Conservation (phyloP, 2,797 vertebrate genomes). For the Pygocentrus nattereri region DNA sequence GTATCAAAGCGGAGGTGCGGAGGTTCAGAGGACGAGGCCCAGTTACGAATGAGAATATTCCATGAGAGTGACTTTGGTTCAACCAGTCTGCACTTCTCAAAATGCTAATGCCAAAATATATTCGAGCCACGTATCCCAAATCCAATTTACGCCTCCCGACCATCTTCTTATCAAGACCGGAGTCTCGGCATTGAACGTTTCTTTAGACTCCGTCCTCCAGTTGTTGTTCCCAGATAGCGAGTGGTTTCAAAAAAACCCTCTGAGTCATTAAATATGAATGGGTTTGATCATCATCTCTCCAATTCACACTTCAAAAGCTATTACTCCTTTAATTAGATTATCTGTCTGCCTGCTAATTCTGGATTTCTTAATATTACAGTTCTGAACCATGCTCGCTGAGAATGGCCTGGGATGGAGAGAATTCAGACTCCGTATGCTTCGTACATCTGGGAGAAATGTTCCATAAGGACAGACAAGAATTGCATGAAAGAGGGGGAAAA, state of each 20-base stretch:
- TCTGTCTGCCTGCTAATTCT: conserved; percentile 71
- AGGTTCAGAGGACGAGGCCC: not conserved
- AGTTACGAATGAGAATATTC: conserved; percentile 4
- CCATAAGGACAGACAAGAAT: not conserved
- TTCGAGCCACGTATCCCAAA: conserved; percentile 14
- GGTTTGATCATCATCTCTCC: conserved; percentile 56
- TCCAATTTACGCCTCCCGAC: conserved; percentile 7
- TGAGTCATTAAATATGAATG: conserved; percentile 43
- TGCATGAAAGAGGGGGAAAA: not conserved
- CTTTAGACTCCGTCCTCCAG: not conserved
- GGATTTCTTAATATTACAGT: conserved; percentile 57
- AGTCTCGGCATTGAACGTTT: not conserved
- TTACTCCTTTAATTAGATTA: conserved; percentile 77
- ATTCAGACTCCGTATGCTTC: not conserved
- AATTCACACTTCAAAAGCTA: conserved; percentile 62
- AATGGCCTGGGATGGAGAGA: not conserved
- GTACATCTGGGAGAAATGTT: not conserved
- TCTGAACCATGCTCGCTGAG: not conserved
- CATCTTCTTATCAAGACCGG: conserved; percentile 2
- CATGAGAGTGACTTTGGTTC: conserved; percentile 27
- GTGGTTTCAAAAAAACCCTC: conserved; percentile 9
- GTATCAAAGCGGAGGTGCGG: conserved; percentile 26
- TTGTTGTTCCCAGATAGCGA: conserved; percentile 12
- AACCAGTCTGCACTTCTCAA: conserved; percentile 20
- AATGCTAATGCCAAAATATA: conserved; percentile 16